A percentile compares a stretch with the other conserved stretches of the same genome.
Evolutionary conservation across 2,797 vertebrate genomes (phyloP).

Genomic region (Knipowitschia caucasica): DNA sequence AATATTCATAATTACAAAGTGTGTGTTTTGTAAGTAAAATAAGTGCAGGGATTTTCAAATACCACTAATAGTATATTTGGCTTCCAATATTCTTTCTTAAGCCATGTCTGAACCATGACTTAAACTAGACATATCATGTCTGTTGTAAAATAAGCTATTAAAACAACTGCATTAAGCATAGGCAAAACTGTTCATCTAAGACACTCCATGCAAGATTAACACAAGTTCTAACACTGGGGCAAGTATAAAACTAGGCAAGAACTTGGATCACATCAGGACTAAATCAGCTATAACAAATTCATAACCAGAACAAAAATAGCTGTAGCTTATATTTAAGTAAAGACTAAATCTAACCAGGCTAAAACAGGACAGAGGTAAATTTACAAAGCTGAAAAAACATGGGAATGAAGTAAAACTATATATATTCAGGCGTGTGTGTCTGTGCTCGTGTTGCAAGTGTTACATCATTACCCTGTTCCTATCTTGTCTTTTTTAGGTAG

Average conservation of each 20-base stretch:
- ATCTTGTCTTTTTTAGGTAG: conserved; percentile 47
- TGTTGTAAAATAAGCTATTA: not conserved
- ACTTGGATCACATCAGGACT: not conserved
- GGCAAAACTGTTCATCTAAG: not conserved
- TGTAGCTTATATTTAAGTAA: not conserved
- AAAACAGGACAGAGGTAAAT: not conserved
- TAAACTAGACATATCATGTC: not conserved
- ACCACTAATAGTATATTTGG: not conserved
- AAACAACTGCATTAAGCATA: not conserved
- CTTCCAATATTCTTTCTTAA: not conserved
- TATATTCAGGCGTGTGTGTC: conserved; percentile 19
- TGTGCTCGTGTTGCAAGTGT: conserved; percentile 55
- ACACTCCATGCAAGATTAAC: not conserved
- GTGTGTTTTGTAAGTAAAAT: conserved; percentile 10
- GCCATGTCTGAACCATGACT: not conserved
- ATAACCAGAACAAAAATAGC: not conserved
- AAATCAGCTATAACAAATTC: not conserved
- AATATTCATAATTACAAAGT: conserved; percentile 69
- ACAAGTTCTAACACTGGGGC: not conserved
- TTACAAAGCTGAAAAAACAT: not conserved
- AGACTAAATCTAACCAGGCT: not conserved
- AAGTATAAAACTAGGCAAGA: not conserved
- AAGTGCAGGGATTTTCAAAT: conserved; percentile 3
- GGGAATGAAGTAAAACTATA: not conserved
- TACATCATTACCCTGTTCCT: conserved; percentile 48